These are phyloP conservation scores for Eciton burchellii DNA, from an alignment of 1,140 invertebrate species.

Conservation along the genomic window DNA sequence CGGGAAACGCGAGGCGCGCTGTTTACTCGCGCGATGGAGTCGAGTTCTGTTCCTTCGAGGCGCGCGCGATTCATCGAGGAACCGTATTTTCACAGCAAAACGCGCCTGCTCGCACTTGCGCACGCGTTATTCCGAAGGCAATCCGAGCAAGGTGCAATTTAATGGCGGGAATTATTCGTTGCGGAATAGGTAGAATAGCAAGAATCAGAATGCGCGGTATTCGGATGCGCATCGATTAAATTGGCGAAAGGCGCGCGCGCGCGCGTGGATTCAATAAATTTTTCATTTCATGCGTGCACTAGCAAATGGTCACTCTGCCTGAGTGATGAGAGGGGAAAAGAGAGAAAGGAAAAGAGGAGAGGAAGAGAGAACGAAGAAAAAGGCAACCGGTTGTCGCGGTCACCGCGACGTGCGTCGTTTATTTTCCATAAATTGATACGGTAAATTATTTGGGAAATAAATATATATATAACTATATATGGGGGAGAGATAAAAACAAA, in stretches of 20 bases:
- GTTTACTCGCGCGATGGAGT: slow-evolving; percentile 43
- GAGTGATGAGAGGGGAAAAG: no score
- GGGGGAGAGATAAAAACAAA: background rate
- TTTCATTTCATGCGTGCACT: background rate
- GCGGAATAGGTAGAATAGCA: slow-evolving; percentile 31
- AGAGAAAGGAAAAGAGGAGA: background rate
- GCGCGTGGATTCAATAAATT: background rate
- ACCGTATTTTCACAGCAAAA: slow-evolving; percentile 53
- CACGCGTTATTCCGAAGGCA: slow-evolving; percentile 52
- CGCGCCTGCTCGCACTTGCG: slow-evolving; percentile 40
- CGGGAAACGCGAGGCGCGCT: slow-evolving; percentile 45
- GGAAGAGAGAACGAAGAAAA: background rate
- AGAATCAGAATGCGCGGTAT: slow-evolving; percentile 25
- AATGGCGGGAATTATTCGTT: slow-evolving; percentile 56
- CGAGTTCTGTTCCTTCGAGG: slow-evolving; percentile 25
- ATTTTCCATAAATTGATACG: background rate
- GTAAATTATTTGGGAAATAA: slow-evolving; percentile 14
- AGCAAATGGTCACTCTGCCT: no score
- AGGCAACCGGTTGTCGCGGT: background rate
- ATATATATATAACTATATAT: no score
- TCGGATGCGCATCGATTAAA: slow-evolving; percentile 49
- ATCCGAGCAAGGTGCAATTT: slow-evolving; percentile 57
- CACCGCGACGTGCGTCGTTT: no score
- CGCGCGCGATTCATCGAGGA: slow-evolving; percentile 49
- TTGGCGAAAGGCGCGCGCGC: slow-evolving; percentile 1